These are phyloP conservation scores for Salvator merianae DNA, from an alignment of 2,113 vertebrate genomes.

Conservation along the genomic window DNA sequence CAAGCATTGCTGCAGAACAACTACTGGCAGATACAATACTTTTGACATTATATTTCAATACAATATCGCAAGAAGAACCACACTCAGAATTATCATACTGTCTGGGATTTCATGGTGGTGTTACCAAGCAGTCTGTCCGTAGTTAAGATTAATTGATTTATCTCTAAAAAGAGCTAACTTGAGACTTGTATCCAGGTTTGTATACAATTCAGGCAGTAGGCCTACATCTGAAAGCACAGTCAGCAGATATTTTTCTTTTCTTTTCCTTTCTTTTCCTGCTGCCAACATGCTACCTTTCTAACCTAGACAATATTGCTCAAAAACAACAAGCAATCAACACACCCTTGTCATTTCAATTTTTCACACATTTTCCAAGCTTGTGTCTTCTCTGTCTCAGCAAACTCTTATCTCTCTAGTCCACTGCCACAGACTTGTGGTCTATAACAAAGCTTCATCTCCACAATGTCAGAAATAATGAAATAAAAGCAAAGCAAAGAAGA, in stretches of 20 bases:
- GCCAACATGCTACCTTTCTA: slow-evolving; percentile 43
- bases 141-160: slow-evolving; percentile 36
- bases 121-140: background rate
- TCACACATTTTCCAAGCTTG: slow-evolving; percentile 59
- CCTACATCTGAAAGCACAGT: slow-evolving; percentile 24
- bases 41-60: slow-evolving; percentile 29
- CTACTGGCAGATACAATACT: too few species aligned
- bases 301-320: slow-evolving; percentile 39
- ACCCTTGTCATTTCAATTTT: slow-evolving; percentile 65
- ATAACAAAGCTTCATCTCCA: slow-evolving; percentile 57
- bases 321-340: slow-evolving; percentile 55
- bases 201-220: background rate
- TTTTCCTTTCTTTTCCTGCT: background rate
- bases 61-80: slow-evolving; percentile 21
- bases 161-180: slow-evolving; percentile 45
- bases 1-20: too few species aligned
- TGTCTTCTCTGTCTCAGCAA: slow-evolving; percentile 49
- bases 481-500: slow-evolving; percentile 50
- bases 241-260: slow-evolving; percentile 44
- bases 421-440: slow-evolving; percentile 39
- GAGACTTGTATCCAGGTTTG: slow-evolving; percentile 35
- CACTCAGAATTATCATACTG: background rate
- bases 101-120: background rate
- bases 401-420: slow-evolving; percentile 60
- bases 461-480: slow-evolving; percentile 67